Conservation (phyloP, 2,888 invertebrate species). For the Chymomyza amoena region DNA sequence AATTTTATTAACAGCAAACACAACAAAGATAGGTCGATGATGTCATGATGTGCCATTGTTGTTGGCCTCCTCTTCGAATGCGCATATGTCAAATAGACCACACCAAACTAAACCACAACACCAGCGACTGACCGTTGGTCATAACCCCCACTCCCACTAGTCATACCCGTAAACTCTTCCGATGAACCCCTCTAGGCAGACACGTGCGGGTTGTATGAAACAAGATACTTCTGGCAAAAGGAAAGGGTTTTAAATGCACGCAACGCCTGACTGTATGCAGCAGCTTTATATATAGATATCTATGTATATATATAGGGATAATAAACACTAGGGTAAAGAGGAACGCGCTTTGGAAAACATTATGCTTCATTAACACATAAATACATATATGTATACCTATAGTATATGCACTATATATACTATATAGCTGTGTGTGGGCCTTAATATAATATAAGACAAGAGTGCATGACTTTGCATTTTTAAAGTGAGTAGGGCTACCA, state of each 20-base stretch:
- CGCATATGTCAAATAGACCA: slow-evolving; percentile 1
- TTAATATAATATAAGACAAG: no score
- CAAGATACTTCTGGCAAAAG: background rate
- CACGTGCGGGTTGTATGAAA: background rate
- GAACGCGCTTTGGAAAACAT: slow-evolving; percentile 29
- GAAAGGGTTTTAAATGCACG: background rate
- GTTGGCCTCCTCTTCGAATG: background rate
- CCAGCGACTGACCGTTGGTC: background rate
- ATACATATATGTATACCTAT: background rate
- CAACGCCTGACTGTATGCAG: background rate
- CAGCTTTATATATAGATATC: background rate
- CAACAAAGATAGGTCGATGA: slow-evolving; percentile 4
- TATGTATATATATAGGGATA: background rate
- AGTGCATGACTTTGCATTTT: no score
- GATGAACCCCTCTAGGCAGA: background rate
- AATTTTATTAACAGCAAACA: slow-evolving; percentile 45
- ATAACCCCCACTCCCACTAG: background rate
- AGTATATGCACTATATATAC: no score
- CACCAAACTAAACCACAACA: background rate
- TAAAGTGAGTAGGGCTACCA: no score
- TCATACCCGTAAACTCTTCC: background rate
- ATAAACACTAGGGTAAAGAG: background rate
- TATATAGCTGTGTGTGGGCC: no score
- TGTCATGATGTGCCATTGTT: slow-evolving; percentile 4
- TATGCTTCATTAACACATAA: slow-evolving; percentile 50